Evolutionary conservation across 2,797 vertebrate genomes (phyloP).

Genomic region (Alcedo atthis): DNA sequence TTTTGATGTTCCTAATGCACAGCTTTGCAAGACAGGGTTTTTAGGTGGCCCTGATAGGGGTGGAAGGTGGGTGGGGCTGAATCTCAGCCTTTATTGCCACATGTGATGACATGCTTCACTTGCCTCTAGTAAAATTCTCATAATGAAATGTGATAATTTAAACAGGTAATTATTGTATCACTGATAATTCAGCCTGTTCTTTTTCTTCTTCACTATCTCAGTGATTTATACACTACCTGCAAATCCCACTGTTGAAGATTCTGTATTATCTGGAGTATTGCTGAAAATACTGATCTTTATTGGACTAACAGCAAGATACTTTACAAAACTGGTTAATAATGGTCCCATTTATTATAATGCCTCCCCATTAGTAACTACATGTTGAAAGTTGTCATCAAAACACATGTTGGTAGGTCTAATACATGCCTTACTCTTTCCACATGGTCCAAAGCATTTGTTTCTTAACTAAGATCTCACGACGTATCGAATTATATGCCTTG

Average conservation of each 20-base stretch:
- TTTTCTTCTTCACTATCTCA: neutral
- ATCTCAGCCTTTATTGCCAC: neutral
- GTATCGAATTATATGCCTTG: neutral
- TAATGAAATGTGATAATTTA: neutral
- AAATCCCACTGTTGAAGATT: neutral
- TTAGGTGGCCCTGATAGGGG: neutral
- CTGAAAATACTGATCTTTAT: neutral
- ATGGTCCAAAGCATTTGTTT: neutral
- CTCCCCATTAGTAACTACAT: neutral
- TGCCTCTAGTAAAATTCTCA: neutral
- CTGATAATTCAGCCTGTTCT: neutral
- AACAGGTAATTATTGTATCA: neutral
- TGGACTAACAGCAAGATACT: neutral
- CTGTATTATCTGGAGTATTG: neutral
- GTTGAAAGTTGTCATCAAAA: neutral
- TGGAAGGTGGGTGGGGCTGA: neutral
- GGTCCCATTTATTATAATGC: neutral
- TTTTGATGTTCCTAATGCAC: neutral
- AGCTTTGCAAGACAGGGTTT: neutral
- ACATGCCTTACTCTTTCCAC: neutral
- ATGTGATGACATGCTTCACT: neutral
- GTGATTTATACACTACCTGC: neutral
- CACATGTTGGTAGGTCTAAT: neutral
- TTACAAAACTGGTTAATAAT: neutral
- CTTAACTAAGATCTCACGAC: neutral